Evolutionary conservation across 1,140 invertebrate species (phyloP).

Genomic region (Pseudobourletiella spinata): DNA sequence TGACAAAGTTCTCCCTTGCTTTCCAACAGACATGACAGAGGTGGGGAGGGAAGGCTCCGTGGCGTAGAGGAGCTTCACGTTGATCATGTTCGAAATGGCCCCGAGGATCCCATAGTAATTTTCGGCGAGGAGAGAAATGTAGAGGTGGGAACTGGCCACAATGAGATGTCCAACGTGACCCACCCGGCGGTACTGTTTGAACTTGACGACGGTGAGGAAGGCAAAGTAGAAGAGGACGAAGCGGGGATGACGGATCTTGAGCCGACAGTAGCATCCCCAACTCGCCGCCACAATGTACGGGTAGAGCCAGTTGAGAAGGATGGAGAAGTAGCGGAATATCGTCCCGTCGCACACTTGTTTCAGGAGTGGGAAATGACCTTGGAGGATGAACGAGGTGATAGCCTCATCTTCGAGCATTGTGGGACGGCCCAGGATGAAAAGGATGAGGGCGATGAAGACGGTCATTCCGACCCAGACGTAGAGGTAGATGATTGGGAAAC

Average conservation of each 20-base stretch:
- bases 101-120: neutral
- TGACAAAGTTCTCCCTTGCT: no score
- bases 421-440: neutral
- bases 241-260: neutral
- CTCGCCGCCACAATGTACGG: neutral
- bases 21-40: no score
- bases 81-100: neutral
- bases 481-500: neutral
- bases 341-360: neutral
- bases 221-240: neutral
- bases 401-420: neutral
- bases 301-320: neutral
- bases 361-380: neutral
- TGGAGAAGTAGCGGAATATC: neutral
- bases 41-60: neutral
- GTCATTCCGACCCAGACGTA: neutral
- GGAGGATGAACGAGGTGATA: neutral
- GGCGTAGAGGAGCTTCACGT: neutral
- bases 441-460: neutral
- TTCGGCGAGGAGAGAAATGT: neutral
- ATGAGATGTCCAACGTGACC: neutral
- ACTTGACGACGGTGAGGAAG: neutral
- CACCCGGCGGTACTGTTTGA: neutral
- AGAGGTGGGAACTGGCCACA: neutral
- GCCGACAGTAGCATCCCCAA: neutral